Percentiles rank a stretch among this genome's conserved stretches.
Evolutionary conservation across 2,888 invertebrate species (phyloP).

Genomic region (Leptinotarsa haldemani): DNA sequence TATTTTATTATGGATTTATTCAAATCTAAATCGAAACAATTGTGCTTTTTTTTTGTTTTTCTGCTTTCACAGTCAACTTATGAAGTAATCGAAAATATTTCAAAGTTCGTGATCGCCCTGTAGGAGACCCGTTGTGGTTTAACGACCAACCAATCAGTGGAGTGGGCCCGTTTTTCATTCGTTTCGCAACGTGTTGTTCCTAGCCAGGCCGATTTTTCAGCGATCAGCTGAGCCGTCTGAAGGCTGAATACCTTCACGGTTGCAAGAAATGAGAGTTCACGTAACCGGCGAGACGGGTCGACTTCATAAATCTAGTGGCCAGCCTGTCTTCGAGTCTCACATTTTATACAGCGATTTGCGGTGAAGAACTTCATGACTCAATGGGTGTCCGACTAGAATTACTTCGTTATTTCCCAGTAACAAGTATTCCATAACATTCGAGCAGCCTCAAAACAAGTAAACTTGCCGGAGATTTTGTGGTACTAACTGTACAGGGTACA

Average conservation of each 20-base stretch:
- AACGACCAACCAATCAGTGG: slow-evolving; percentile 11
- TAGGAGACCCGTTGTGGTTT: not conserved
- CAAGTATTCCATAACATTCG: not conserved
- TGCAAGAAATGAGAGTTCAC: slow-evolving; percentile 46
- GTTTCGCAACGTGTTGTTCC: slow-evolving; percentile 20
- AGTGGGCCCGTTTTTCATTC: slow-evolving; percentile 18
- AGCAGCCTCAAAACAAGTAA: no score
- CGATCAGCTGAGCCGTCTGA: slow-evolving; percentile 32
- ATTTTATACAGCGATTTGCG: slow-evolving; percentile 1
- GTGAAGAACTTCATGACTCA: slow-evolving; percentile 10
- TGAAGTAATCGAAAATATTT: no score
- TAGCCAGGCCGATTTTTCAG: slow-evolving; percentile 22
- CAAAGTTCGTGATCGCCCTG: not conserved
- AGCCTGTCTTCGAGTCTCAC: slow-evolving; percentile 30
- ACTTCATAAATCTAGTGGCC: slow-evolving; percentile 42
- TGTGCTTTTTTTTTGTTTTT: no score
- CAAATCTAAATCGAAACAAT: no score
- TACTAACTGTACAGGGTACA: no score
- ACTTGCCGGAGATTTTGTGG: no score
- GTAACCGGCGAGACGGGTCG: slow-evolving; percentile 45
- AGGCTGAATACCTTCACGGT: slow-evolving; percentile 28
- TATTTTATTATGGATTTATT: no score
- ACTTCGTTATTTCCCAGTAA: not conserved
- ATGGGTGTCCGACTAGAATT: not conserved
- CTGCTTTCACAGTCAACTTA: no score